Base-by-base conservation (phyloP, 1,140 invertebrate species). In the Drosophila equinoxialis region DNA sequence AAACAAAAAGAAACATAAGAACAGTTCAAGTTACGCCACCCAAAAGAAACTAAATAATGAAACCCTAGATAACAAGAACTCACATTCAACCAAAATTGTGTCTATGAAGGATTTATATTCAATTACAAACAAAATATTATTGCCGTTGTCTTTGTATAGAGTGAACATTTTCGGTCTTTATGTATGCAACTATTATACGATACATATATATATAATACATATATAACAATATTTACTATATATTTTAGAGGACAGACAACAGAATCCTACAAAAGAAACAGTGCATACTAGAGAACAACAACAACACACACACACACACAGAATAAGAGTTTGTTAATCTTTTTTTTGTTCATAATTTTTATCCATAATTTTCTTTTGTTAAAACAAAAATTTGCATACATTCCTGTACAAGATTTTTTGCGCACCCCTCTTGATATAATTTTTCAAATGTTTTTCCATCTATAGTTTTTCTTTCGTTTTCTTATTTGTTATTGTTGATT, bases 81-180 rank as follows among this genome's bases (percentile, higher is more conserved):
- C 70, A 79, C 77, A 87, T 83, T 81, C 71, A 77, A 83, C 45
- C 70, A 71, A 79, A 70, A 80, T 89, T 79, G 64, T 79, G 77
- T 77, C 77, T 79, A 79, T 77, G 71, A 73, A 79, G 68, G 68
- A 74, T 79, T 78, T 77, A 77, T 77, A 77, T 78, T 72, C 57
- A 35, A 77, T 77, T 73, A 61, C 33, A 48, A 48, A 48, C 45
- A 72, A 71, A 86, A 79, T 86, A 79, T 81, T 87, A 83, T 86
- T 86, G 79, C 76, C 79, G 77, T 86, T 87, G 84, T 89, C 79
- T 80, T 74, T 87, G 81, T 87, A 89, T 79, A 84, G 72, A 73
- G 76, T 73, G 63, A 74, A 60, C 68, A 65, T 60, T 39, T 65
- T 83, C 72, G 74, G 78, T 77, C 77, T 65, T 76, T 76, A 76